phyloP scores from a whole-genome alignment of 64 coral and sea anemone genomes.

The Actinia tenebrosa region DNA sequence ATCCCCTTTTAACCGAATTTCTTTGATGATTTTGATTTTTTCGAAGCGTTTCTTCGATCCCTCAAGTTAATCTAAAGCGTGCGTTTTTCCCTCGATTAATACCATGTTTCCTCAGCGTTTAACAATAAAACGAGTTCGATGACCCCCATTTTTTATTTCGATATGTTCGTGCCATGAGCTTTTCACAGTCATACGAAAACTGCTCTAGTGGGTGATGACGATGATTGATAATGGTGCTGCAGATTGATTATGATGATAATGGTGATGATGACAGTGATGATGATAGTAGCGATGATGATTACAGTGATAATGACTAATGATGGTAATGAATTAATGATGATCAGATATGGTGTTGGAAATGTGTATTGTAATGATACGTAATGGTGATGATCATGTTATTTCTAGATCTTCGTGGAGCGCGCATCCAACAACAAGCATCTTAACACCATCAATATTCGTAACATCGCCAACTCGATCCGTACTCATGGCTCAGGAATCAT shows the following conservation, averaged over 20 bases:
- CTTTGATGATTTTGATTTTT: too few species aligned
- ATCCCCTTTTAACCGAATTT: too few species aligned
- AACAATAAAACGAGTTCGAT: too few species aligned
- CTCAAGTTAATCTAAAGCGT: too few species aligned
- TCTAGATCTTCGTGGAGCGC: conserved; percentile 90
- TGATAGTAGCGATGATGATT: not conserved
- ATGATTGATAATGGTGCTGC: too few species aligned
- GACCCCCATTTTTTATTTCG: too few species aligned
- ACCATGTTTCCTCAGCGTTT: too few species aligned
- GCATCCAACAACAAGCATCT: conserved; percentile 97
- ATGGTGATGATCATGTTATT: not conserved
- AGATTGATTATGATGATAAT: not conserved
- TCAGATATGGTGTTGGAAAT: not conserved
- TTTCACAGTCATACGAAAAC: too few species aligned
- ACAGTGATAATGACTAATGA: not conserved
- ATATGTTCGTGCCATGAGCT: too few species aligned
- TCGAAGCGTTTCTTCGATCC: too few species aligned
- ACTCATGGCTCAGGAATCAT: conserved; percentile 97
- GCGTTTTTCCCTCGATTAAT: too few species aligned
- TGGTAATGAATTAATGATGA: not conserved
- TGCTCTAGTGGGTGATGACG: too few species aligned
- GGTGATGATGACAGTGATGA: not conserved
- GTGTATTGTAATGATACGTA: not conserved
- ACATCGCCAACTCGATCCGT: conserved; percentile 96
- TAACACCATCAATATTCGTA: conserved; percentile 97